Percentiles rank a stretch among this genome's conserved stretches.
Conservation (phyloP, 92 coral and sea anemone genomes). For the Zoanthus sansibaricus region DNA sequence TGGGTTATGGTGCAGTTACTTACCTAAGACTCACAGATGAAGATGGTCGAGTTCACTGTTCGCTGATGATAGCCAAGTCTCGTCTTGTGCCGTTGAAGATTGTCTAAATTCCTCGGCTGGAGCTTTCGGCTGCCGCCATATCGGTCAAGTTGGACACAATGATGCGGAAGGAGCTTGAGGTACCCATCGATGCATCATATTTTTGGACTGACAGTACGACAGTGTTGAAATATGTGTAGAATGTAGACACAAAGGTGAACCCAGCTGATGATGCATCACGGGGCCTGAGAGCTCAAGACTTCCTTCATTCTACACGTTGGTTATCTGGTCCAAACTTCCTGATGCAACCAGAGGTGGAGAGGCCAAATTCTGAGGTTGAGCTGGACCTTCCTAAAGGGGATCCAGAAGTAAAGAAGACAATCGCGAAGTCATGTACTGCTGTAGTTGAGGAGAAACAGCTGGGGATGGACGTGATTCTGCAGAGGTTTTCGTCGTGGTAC, state of each 20-base stretch:
- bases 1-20: conserved; percentile 6
- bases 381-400: neutral
- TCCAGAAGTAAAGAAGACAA: neutral
- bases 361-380: neutral
- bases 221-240: neutral
- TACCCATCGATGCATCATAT: neutral
- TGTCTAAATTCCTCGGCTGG: neutral
- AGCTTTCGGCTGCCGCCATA: neutral
- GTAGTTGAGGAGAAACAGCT: too few relatives aligned
- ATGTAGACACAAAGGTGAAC: neutral
- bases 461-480: too few relatives aligned
- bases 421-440: neutral
- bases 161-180: neutral
- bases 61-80: neutral
- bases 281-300: neutral
- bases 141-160: neutral
- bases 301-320: neutral
- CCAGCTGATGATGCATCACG: conserved; percentile 6
- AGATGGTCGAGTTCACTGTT: neutral
- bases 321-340: neutral
- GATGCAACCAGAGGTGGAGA: neutral
- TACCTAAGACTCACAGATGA: neutral
- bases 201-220: conserved; percentile 9
- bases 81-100: neutral
- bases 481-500: too few relatives aligned